A percentile compares a stretch with the other conserved stretches of the same genome.
Conservation (phyloP, 1,140 invertebrate genomes). For the Camponotus pennsylvanicus region DNA sequence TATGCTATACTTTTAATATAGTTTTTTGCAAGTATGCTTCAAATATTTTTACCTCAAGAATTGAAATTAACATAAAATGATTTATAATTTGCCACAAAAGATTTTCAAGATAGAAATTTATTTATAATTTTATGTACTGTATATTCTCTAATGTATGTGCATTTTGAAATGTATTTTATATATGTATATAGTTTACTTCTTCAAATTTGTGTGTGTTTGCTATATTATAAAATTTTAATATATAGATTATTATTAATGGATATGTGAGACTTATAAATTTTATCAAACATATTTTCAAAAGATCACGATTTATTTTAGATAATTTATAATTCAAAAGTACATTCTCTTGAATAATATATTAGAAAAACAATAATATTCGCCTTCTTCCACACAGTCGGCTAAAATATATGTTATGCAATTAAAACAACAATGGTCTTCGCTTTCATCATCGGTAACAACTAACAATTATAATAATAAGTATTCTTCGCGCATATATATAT, state of each 20-base stretch:
- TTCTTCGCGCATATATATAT: slow-evolving; percentile 56
- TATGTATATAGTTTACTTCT: too few relatives aligned
- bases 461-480: slow-evolving; percentile 61
- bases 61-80: neutral
- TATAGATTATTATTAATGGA: neutral
- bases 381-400: slow-evolving; percentile 58
- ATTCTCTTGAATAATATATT: neutral
- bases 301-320: neutral
- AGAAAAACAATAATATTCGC: slow-evolving; percentile 4
- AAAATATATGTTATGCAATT: slow-evolving; percentile 71
- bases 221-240: neutral
- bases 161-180: too few relatives aligned
- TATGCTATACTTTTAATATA: neutral
- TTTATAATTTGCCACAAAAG: too few relatives aligned
- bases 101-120: too few relatives aligned
- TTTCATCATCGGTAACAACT: slow-evolving; percentile 54
- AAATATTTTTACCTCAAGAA: neutral
- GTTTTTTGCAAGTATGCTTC: neutral
- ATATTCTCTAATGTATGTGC: too few relatives aligned
- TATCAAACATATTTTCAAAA: neutral
- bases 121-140: too few relatives aligned
- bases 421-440: slow-evolving; percentile 65
- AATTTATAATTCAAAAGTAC: neutral
- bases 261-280: neutral
- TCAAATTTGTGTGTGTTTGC: too few relatives aligned